Conservation (phyloP, 2,113 vertebrate genomes). For the Nyctibius bracteatus region DNA sequence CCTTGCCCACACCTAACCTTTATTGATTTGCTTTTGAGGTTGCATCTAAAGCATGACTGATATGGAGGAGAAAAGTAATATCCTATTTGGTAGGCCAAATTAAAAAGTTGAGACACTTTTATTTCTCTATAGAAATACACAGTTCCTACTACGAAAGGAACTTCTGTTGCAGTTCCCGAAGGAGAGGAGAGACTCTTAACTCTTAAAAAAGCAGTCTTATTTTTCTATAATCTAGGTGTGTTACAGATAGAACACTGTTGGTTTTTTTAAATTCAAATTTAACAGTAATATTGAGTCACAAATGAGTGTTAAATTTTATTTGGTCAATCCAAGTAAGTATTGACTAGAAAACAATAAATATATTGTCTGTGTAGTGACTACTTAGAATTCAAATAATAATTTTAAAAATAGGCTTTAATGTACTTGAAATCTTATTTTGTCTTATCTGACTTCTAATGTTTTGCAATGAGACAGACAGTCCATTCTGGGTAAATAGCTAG, state of each 20-base stretch:
- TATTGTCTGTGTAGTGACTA: slow-evolving; percentile 9
- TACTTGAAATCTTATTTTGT: slow-evolving; percentile 23
- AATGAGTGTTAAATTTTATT: slow-evolving; percentile 6
- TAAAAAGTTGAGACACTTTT: not conserved
- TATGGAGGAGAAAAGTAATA: not conserved
- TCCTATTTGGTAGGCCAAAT: not conserved
- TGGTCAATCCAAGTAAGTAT: slow-evolving; percentile 15
- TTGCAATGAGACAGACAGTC: not conserved
- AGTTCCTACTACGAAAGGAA: slow-evolving; percentile 2
- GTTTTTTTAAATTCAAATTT: not conserved
- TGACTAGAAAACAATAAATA: not conserved
- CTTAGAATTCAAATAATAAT: not conserved
- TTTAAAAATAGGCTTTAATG: not conserved
- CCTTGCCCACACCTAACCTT: not conserved
- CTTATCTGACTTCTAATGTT: slow-evolving; percentile 1
- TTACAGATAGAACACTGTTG: not conserved
- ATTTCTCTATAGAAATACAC: not conserved
- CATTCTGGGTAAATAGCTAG: not conserved
- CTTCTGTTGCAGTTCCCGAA: not conserved
- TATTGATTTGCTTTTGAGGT: slow-evolving; percentile 9
- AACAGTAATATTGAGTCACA: not conserved
- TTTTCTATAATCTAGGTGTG: not conserved
- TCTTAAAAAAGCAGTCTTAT: slow-evolving; percentile 7
- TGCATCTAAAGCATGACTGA: slow-evolving; percentile 31
- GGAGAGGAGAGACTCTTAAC: not conserved